Evolutionary conservation across 2,797 vertebrate species (phyloP), one percentile per base, ranked within the genome.

Genomic region (Eptatretus atami): DNA sequence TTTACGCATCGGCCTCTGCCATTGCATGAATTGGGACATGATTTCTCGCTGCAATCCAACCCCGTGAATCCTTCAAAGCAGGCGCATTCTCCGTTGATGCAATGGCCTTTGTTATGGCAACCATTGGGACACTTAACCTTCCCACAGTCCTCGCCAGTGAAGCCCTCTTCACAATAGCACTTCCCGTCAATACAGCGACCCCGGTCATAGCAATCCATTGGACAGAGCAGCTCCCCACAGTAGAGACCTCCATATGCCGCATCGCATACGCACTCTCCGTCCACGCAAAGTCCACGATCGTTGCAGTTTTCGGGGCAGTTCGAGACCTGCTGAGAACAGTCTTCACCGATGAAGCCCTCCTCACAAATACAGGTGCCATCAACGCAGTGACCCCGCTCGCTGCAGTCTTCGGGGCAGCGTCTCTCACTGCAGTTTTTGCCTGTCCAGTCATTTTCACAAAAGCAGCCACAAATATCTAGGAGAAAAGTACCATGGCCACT

Each of bases 401-500:
- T 24, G 55, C 55, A 60, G 15, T 15, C 15, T 24, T 9, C 15
- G 15, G 11, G 10, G 63, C 77, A 79, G 2, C 70, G 69, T 24
- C 15, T 15, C 2, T 60, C 55, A 2, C 15, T 60, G 55, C 55
- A 60, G 55, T 60, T 60, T 24, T 60, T 60, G 11, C 55, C 55
- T 15, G 15, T 60, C 55, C 55, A 60, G 55, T 11, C 55, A 15
- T 8, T 15, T 9, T 60, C 55, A 24, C 55, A 60, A 9, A 60
- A n/a, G 55, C 55, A 60, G 64, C 76, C 75, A 0, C 78, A 80
- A 53, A 74, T 71, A 9, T 79, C 77, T 0, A 74, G 66, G 70
- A 86, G 96, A 77, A 84, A 95, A 73, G 95, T 96, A 9, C 92
- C 92, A 0, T 68, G 82, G 12, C 86, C 87, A 0, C 76, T 86